Conservation (phyloP, 1,140 invertebrate genomes). For the Trissolcus basalis region DNA sequence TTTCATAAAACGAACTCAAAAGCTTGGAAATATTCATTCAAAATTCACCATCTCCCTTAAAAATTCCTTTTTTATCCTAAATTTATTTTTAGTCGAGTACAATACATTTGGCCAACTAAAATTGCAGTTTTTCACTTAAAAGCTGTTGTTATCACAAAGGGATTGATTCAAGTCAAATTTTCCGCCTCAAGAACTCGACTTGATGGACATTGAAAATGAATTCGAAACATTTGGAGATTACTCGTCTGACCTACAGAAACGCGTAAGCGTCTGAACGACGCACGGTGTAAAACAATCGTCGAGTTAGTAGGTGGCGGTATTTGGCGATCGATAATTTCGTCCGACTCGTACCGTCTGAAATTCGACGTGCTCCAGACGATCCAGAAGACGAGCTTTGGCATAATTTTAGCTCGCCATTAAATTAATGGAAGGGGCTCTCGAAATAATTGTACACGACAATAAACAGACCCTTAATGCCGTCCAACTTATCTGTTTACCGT, state of each 20-base stretch:
- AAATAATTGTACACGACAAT: slow-evolving; percentile 21
- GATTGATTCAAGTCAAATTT: too few relatives aligned
- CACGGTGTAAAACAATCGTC: too few relatives aligned
- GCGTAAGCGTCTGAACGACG: slow-evolving; percentile 27
- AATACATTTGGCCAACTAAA: too few relatives aligned
- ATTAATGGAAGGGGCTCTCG: slow-evolving; percentile 5
- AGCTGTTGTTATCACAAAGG: too few relatives aligned
- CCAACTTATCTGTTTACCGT: background rate
- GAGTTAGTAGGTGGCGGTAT: slow-evolving; percentile 13
- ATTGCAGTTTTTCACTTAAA: too few relatives aligned
- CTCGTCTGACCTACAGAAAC: slow-evolving; percentile 41
- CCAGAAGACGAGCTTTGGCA: slow-evolving; percentile 4
- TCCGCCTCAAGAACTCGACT: too few relatives aligned
- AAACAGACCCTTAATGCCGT: slow-evolving; percentile 23
- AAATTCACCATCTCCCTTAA: too few relatives aligned
- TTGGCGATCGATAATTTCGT: slow-evolving; percentile 34
- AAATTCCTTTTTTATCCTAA: too few relatives aligned
- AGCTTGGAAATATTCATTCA: slow-evolving; percentile 12
- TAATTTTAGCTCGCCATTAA: slow-evolving; percentile 19
- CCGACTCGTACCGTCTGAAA: slow-evolving; percentile 14
- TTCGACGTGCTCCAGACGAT: slow-evolving; percentile 18
- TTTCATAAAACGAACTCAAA: slow-evolving; percentile 16
- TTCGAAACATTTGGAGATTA: slow-evolving; percentile 22
- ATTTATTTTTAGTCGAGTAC: too few relatives aligned
- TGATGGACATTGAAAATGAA: too few relatives aligned